A percentile compares a stretch with the other conserved stretches of the same genome.
phyloP scores from a whole-genome alignment of 2,797 vertebrate species.

The Acanthurus leucopareius region DNA sequence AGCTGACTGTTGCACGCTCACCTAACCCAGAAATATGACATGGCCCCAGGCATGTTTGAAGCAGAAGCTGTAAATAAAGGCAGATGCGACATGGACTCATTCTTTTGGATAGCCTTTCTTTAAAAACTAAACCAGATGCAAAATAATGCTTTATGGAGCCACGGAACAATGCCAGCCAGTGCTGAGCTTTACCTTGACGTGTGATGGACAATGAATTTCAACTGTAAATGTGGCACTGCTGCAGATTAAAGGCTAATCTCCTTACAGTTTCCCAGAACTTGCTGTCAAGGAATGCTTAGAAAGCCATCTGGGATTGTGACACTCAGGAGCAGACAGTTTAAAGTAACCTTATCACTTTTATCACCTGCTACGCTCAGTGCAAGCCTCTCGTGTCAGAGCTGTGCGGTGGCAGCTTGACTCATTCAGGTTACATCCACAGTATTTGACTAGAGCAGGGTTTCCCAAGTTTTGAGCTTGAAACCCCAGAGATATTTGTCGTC shows the following conservation, averaged over 20 bases:
- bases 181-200: slow-evolving; percentile 26
- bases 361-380: neutral
- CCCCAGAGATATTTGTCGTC: no score
- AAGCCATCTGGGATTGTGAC: slow-evolving; percentile 10
- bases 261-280: slow-evolving; percentile 31
- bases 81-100: neutral
- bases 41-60: slow-evolving; percentile 16
- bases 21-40: slow-evolving; percentile 14
- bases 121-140: neutral
- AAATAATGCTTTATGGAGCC: neutral
- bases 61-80: slow-evolving; percentile 32
- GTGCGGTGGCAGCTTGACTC: neutral
- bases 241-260: slow-evolving; percentile 63
- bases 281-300: slow-evolving; percentile 31
- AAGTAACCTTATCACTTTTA: slow-evolving; percentile 30
- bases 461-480: no score
- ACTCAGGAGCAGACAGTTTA: slow-evolving; percentile 21
- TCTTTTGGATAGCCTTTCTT: slow-evolving; percentile 2
- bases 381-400: slow-evolving; percentile 9
- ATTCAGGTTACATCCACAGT: neutral
- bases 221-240: neutral
- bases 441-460: neutral
- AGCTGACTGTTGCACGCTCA: neutral
- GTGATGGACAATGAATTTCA: slow-evolving; percentile 34
- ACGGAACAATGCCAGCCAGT: neutral